Evolutionary conservation across 2,888 invertebrate genomes (phyloP), one percentile per base, ranked within the genome.

Genomic region (Melinaea marsaeus): DNA sequence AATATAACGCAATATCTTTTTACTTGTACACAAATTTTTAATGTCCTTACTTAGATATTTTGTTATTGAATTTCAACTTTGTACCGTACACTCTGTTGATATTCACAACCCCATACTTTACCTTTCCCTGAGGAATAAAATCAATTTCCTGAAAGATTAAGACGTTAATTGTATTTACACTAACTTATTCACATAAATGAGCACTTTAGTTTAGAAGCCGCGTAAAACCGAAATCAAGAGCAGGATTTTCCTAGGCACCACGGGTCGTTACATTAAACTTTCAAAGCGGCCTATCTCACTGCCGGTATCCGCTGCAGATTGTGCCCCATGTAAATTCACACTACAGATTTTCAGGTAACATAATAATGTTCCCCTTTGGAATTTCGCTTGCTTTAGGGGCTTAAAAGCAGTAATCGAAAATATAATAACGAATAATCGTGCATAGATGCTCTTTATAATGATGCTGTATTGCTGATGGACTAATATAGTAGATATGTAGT

Each of bases 191-290:
- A 81, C 75, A 73, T 79, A 79, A 80, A 83, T 79, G 77, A 75
- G 73, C 76, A 77, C 77, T 77, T 77, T 74, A 78, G 75, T 80
- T 80, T 77, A 78, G 74, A 71, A 75, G 78, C 74, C 74, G 73
- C 76, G 78, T 82, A 78, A 83, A 83, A 79, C 81, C 75, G 77
- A 82, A 85, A 84, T 84, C 85, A 81, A 79, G 79, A 76, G 73
- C 70, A 74, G 71, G 69, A 73, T 74, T 81, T 83, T 81, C 78
- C 77, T 80, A 80, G 79, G 76, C 75, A 79, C 67, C 71, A 68
- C 74, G 77, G 78, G 76, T 79, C 77, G 76, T 81, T 77, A 81
- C 84, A 86, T 86, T 85, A 86, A 86, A 86, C 67, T 85, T 86
- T 86, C 83, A 86, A 71, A 65, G 72, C 74, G 75, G 75, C 74